Base-by-base conservation (phyloP, 2,888 invertebrate genomes). In the Mesorhabditis sp. region DNA sequence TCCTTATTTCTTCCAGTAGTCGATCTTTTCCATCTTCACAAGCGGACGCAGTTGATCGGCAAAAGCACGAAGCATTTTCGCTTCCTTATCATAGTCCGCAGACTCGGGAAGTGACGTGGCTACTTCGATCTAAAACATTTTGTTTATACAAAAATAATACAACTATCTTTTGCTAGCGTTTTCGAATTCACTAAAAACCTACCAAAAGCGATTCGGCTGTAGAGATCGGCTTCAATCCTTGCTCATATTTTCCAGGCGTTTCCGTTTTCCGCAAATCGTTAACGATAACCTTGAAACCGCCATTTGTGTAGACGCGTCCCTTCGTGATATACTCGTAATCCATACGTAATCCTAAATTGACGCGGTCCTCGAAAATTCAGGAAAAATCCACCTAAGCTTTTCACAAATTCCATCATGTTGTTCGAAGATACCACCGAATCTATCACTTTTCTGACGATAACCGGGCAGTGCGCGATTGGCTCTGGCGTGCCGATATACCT, bases 351-450 rank as follows among this genome's bases (percentile, higher is more conserved):
- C 76, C 76, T 76, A 43, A 66, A 72, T 64, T n/a, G 45, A 61
- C 50, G 10, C 42, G n/a, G n/a, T 50, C 58, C n/a, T 50, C 10
- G n/a, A 41, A 67, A 67, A 50, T 7, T 41, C n/a, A 43, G 4
- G n/a, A 10, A n/a, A 64, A 62, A 43, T 64, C 42, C 15, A 71
- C 80, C 80, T 28, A 80, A 70, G 0, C 76, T 73, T 69, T 80
- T 80, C 3, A 76, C 78, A 45, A 76, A 80, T 4, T 74, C 74
- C 80, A 80, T 80, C 78, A 78, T 78, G 67, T 78, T 76, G 41
- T 64, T 68, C 5, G 80, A 77, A 65, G 75, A 73, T 43, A 69
- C 70, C 1, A 78, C 67, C 5, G 77, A 77, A 45, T 73, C 73
- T 41, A 80, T 80, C 44, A 77, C 78, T 72, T 80, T 80, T 62